Percentiles rank a stretch among this genome's conserved stretches.
Conservation (phyloP, 2,888 invertebrate genomes). For the Drosophila sordidula region DNA sequence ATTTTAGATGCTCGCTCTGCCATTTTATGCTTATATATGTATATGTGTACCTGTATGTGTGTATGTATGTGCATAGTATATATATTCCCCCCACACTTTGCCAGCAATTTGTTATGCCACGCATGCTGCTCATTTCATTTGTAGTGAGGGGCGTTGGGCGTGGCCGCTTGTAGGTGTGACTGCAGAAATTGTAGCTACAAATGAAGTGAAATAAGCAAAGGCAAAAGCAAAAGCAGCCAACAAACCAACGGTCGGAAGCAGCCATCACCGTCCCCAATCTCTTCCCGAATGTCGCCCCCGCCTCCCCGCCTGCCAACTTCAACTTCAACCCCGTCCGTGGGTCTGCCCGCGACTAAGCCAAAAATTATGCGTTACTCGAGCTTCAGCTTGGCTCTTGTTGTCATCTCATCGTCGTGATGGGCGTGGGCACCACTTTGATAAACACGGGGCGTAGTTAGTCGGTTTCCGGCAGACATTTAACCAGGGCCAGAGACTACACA, state of each 20-base stretch:
- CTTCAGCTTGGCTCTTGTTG: slow-evolving; percentile 22
- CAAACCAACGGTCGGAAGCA: slow-evolving; percentile 51
- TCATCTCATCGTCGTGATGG: slow-evolving; percentile 36
- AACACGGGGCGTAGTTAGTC: slow-evolving; percentile 47
- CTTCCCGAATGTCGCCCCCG: not conserved
- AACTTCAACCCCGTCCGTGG: not conserved
- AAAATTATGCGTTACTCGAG: slow-evolving; percentile 50
- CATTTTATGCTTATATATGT: slow-evolving; percentile 14
- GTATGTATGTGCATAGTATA: not conserved
- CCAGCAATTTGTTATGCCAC: slow-evolving; percentile 76
- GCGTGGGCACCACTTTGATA: slow-evolving; percentile 50
- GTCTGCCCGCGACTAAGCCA: slow-evolving; percentile 5
- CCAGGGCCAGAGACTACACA: slow-evolving; percentile 12
- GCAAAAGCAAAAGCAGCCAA: slow-evolving; percentile 14
- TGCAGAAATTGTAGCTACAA: slow-evolving; percentile 70
- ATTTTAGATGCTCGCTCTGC: slow-evolving; percentile 25
- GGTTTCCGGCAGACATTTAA: slow-evolving; percentile 48
- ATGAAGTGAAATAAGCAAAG: slow-evolving; percentile 64
- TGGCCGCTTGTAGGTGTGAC: slow-evolving; percentile 66
- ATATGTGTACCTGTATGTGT: not conserved
- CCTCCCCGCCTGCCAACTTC: not conserved
- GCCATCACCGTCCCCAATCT: slow-evolving; percentile 12
- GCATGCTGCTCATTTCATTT: slow-evolving; percentile 68
- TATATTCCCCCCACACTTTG: slow-evolving; percentile 13
- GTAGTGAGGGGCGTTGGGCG: slow-evolving; percentile 42